Evolutionary conservation across 2,113 vertebrate species (phyloP).

Genomic region (Thinocorus orbignyianus): DNA sequence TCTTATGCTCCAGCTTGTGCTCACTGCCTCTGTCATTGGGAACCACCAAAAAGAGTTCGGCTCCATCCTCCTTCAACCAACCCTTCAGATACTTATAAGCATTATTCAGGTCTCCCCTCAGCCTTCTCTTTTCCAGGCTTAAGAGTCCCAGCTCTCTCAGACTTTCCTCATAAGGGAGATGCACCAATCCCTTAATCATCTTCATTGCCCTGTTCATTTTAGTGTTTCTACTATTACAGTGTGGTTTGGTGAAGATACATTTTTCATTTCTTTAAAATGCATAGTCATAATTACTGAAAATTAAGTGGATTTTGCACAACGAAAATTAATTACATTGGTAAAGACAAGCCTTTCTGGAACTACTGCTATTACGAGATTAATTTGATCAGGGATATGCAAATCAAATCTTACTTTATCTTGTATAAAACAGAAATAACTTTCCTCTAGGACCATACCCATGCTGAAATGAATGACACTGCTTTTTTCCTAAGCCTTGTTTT

Average conservation of each 20-base stretch:
- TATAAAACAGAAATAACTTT: not conserved
- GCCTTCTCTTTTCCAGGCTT: no score
- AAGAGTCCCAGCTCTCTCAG: no score
- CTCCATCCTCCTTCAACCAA: no score
- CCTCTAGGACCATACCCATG: not conserved
- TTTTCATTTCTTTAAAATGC: not conserved
- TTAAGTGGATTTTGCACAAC: not conserved
- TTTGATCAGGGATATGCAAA: not conserved
- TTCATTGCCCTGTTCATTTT: not conserved
- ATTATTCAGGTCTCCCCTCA: no score
- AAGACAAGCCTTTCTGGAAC: not conserved
- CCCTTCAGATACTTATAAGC: no score
- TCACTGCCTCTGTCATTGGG: no score
- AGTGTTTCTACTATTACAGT: not conserved
- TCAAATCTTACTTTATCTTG: not conserved
- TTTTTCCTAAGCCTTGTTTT: not conserved
- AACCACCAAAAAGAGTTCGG: no score
- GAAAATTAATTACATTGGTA: not conserved
- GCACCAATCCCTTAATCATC: no score
- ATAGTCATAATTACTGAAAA: not conserved
- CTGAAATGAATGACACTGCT: not conserved
- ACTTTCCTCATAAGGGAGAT: no score
- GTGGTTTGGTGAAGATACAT: rapidly evolving
- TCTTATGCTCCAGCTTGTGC: no score
- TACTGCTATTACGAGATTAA: not conserved